Conservation (phyloP, 2,113 vertebrate species). For the Amblyornis subalaris region DNA sequence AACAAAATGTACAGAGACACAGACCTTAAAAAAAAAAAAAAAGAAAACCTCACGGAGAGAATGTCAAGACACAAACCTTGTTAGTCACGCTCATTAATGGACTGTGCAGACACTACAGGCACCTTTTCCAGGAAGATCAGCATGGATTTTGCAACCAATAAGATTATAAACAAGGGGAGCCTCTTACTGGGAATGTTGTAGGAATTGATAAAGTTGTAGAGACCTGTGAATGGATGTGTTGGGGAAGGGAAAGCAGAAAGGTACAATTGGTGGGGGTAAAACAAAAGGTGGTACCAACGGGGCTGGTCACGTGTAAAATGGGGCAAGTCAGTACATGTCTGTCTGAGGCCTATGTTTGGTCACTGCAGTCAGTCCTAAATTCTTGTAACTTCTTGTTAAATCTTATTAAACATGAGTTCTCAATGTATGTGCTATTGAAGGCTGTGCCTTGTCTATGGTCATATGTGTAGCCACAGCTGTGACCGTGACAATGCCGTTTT, state of each 20-base stretch:
- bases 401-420: not conserved
- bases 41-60: not conserved
- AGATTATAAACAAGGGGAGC: not conserved
- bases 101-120: no score
- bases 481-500: not conserved
- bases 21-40: not conserved
- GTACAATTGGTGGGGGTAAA: rapidly evolving
- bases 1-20: not conserved
- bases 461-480: not conserved
- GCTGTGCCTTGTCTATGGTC: not conserved
- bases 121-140: not conserved
- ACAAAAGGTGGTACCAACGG: not conserved
- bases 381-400: not conserved
- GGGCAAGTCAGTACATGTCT: no score
- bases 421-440: not conserved
- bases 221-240: not conserved
- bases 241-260: not conserved
- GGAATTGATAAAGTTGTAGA: not conserved
- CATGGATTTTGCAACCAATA: not conserved
- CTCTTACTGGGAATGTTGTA: not conserved
- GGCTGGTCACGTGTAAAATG: not conserved
- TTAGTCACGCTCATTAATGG: not conserved
- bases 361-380: not conserved
- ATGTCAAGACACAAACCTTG: not conserved
- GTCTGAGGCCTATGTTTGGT: not conserved